A percentile compares a stretch with the other conserved stretches of the same genome.
phyloP scores from a whole-genome alignment of 1,140 invertebrate species.

The Drosophila baimaii region DNA sequence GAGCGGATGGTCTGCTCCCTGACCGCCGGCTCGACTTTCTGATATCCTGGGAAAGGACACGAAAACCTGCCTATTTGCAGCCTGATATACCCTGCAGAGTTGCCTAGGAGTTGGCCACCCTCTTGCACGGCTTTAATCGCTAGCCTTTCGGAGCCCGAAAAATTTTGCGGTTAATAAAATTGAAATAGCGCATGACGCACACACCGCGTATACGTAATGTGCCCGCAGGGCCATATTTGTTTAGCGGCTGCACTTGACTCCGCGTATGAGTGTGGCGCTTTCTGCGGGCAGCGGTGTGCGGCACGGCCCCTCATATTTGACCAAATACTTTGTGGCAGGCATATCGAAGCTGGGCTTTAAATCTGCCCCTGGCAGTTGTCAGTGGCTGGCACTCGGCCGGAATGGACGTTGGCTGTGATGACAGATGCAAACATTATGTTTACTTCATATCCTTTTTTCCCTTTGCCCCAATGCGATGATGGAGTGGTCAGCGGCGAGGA shows the following conservation, averaged over 20 bases:
- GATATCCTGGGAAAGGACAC: background rate
- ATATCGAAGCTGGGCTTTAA: slow-evolving; percentile 35
- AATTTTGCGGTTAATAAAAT: slow-evolving; percentile 74
- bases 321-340: slow-evolving; percentile 51
- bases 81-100: background rate
- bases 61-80: no score
- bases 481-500: slow-evolving; percentile 19
- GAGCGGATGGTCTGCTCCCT: background rate
- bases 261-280: slow-evolving; percentile 49
- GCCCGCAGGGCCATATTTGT: slow-evolving; percentile 64
- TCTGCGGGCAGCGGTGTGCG: background rate
- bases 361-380: slow-evolving; percentile 27
- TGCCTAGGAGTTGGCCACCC: background rate
- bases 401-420: slow-evolving; percentile 17
- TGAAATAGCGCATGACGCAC: slow-evolving; percentile 32
- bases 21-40: background rate
- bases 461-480: slow-evolving; percentile 2
- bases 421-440: slow-evolving; percentile 37
- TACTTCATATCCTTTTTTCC: background rate
- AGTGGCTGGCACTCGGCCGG: slow-evolving; percentile 1
- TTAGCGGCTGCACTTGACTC: slow-evolving; percentile 62
- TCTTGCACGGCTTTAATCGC: background rate
- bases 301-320: slow-evolving; percentile 27
- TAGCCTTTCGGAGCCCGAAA: slow-evolving; percentile 19
- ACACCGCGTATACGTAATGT: slow-evolving; percentile 48